These are phyloP conservation scores for Timema podura DNA, from an alignment of 2,888 invertebrate species.

Conservation along the genomic window DNA sequence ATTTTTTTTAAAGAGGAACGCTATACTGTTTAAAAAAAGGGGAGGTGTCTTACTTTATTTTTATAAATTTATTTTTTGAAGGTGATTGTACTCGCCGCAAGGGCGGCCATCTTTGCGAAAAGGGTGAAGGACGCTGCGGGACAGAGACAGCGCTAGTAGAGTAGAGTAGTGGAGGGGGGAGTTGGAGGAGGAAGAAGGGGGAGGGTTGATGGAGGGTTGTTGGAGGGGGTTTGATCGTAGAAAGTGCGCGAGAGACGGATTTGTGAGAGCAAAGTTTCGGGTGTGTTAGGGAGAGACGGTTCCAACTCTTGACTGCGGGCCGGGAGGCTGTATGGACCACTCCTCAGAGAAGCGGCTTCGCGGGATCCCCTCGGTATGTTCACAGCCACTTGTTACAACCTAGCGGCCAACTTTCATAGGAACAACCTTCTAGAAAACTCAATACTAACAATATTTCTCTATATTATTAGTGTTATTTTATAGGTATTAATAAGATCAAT, in stretches of 20 bases:
- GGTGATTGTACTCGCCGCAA: neutral
- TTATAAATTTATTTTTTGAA: neutral
- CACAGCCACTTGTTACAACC: no score
- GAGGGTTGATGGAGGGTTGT: neutral
- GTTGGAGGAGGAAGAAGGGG: neutral
- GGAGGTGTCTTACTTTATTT: no score
- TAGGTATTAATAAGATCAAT: no score
- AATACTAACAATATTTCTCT: no score
- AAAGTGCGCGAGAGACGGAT: neutral
- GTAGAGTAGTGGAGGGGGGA: neutral
- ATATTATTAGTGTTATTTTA: no score
- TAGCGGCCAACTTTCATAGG: no score
- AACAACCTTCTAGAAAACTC: no score
- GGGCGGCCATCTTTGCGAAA: conserved; percentile 14
- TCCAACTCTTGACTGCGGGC: neutral
- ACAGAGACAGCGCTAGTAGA: neutral
- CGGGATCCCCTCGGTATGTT: no score
- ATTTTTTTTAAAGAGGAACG: conserved; percentile 6
- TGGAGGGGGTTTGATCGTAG: neutral
- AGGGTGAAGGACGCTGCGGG: neutral
- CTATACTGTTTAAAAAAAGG: no score
- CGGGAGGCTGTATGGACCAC: neutral
- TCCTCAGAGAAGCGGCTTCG: neutral
- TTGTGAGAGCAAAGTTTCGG: neutral
- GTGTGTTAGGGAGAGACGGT: neutral